Base-by-base conservation (phyloP, 2,113 vertebrate genomes). In the Psettodes erumei region DNA sequence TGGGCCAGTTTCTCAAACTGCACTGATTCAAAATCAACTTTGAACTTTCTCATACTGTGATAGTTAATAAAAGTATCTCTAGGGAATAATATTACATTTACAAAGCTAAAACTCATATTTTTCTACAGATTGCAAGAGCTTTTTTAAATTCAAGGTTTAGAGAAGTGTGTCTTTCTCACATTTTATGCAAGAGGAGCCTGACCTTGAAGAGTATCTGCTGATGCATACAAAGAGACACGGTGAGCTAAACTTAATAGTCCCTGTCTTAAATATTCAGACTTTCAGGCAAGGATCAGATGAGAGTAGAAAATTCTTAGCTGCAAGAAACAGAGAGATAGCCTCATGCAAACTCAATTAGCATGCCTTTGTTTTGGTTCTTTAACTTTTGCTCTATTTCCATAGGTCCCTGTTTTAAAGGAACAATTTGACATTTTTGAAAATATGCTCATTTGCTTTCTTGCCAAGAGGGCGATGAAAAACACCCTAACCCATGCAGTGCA, bases 401-500 rank as follows among this genome's bases (percentile, higher is more conserved):
- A 10, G n/a, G 12, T 53, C 8, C 61, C 9, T n/a, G 6, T 51
- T 5, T 56, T 25, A 4, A 71, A 16, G 6, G 50, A 43, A 42
- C 11, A 13, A 3, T 42, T 61, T 19, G 11, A n/a, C 12, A 40
- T 60, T 18, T 25, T 40, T 15, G 56, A 15, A 4, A 64, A 33
- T 62, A 1, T 47, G 28, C 23, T 61, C 45, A 13, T 19, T 70
- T 4, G 13, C 18, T 42, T 62, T 32, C 18, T 61, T 33, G 32
- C 12, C 0, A 4, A 16, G 12, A 63, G 13, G 21, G 1, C 47
- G 28, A n/a, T 37, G 59, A 45, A n/a, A n/a, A n/a, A n/a, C n/a
- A n/a, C n/a, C n/a, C n/a, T 23, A 42, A 75, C 65, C 83, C 47
- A 3, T 42, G 80, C 80, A 72, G 83, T 93, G 93, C 96, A 96